Conservation (phyloP, 1,140 invertebrate genomes). For the Drosophila kikkawai region DNA sequence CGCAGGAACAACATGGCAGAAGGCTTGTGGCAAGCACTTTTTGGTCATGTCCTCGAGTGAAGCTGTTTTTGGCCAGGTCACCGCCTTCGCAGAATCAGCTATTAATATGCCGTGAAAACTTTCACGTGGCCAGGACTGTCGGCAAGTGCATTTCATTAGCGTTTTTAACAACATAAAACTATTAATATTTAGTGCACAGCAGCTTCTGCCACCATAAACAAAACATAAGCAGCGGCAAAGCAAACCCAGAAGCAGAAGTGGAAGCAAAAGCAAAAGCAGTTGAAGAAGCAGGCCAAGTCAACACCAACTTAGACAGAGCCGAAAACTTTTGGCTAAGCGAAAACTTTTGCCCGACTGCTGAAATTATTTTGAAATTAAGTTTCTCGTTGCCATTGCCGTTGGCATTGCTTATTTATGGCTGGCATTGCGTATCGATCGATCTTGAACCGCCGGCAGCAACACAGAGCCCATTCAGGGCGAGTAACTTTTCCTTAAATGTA, state of each 20-base stretch:
- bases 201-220: conserved; percentile 57
- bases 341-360: conserved; percentile 55
- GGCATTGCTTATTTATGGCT: conserved; percentile 76
- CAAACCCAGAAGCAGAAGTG: background rate
- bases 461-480: conserved; percentile 14
- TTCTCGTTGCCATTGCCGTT: conserved; percentile 52
- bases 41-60: conserved; percentile 57
- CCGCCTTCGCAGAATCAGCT: conserved; percentile 47
- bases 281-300: conserved; percentile 38
- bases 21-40: conserved; percentile 77
- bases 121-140: conserved; percentile 28
- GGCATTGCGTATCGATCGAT: conserved; percentile 76
- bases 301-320: conserved; percentile 50
- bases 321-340: conserved; percentile 66
- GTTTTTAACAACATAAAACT: conserved; percentile 77
- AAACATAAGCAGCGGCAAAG: conserved; percentile 51
- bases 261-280: background rate
- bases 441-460: conserved; percentile 52
- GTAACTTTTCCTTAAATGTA: conserved; percentile 76
- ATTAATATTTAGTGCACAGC: conserved; percentile 69
- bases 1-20: conserved; percentile 48
- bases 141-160: conserved; percentile 73
- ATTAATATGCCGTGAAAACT: conserved; percentile 64
- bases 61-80: conserved; percentile 55
- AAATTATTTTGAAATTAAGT: conserved; percentile 83